These are phyloP conservation scores for Tiphia femorata DNA, from an alignment of 2,888 invertebrate species.

Conservation along the genomic window DNA sequence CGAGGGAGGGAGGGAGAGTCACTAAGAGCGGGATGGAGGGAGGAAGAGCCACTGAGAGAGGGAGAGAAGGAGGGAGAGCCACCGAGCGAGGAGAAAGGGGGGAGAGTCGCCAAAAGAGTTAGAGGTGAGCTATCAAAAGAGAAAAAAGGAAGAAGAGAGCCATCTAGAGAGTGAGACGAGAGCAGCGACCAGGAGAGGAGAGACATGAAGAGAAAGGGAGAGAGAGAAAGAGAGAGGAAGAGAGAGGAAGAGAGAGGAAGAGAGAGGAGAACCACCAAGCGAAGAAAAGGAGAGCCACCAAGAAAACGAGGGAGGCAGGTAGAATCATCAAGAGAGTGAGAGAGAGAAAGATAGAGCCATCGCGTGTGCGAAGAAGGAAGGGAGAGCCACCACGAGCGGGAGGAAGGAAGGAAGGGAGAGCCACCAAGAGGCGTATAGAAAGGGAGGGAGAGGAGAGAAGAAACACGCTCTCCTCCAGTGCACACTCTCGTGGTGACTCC, in stretches of 20 bases:
- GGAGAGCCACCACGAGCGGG: slow-evolving; percentile 1
- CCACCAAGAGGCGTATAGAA: slow-evolving; percentile 7
- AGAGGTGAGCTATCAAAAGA: too few species aligned
- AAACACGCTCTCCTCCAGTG: slow-evolving; percentile 50
- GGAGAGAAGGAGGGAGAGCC: too few species aligned
- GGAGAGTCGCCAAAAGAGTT: too few species aligned
- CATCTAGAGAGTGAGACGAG: slow-evolving; percentile 33
- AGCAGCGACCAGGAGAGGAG: slow-evolving; percentile 1
- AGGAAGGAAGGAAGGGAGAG: slow-evolving; percentile 21
- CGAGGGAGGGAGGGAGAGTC: too few species aligned
- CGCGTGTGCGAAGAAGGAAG: slow-evolving; percentile 3
- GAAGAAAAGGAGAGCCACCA: background rate
- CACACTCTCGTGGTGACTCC: slow-evolving; percentile 55
- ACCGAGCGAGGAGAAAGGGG: too few species aligned
- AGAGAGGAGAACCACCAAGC: slow-evolving; percentile 10
- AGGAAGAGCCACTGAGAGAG: too few species aligned
- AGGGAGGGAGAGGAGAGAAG: slow-evolving; percentile 27
- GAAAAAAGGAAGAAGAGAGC: too few species aligned
- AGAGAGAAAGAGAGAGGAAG: slow-evolving; percentile 16
- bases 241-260: slow-evolving; percentile 3
- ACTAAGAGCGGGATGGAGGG: too few species aligned
- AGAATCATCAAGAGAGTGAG: slow-evolving; percentile 8
- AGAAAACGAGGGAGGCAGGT: slow-evolving; percentile 4
- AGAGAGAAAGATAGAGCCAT: slow-evolving; percentile 2
- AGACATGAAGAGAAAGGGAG: slow-evolving; percentile 14